Evolutionary conservation across 2,888 invertebrate genomes (phyloP).

Genomic region (Cantharis flavilabris): DNA sequence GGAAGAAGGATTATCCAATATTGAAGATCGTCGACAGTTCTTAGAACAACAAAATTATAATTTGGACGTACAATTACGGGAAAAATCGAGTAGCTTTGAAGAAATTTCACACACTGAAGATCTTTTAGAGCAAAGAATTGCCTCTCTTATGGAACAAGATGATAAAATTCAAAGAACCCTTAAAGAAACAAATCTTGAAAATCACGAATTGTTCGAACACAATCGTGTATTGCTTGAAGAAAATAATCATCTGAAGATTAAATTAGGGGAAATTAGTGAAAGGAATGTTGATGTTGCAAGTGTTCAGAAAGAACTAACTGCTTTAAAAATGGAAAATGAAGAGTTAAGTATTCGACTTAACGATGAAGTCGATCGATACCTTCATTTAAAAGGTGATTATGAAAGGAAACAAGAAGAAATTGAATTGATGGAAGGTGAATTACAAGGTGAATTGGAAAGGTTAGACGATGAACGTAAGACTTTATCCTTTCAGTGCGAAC

Average conservation of each 20-base stretch:
- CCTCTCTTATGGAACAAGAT: constrained; percentile 65
- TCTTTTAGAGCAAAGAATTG: constrained; percentile 65
- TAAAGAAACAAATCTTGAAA: constrained; percentile 62
- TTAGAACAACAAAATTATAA: constrained; percentile 66
- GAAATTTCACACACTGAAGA: constrained; percentile 68
- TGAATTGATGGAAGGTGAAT: constrained; percentile 59
- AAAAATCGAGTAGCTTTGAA: constrained; percentile 57
- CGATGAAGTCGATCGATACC: constrained; percentile 59
- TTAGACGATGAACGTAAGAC: constrained; percentile 49
- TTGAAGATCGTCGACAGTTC: constrained; percentile 65
- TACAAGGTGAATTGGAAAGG: constrained; percentile 54
- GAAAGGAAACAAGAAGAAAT: constrained; percentile 55
- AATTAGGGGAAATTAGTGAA: constrained; percentile 22
- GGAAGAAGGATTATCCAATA: constrained; percentile 66
- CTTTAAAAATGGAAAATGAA: constrained; percentile 58
- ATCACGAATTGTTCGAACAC: constrained; percentile 61
- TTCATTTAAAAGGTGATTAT: constrained; percentile 52
- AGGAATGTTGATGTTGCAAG: constrained; percentile 36
- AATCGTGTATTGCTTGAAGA: constrained; percentile 55
- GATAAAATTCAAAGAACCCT: constrained; percentile 65
- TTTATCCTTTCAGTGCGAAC: constrained; percentile 49
- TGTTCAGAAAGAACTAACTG: constrained; percentile 49
- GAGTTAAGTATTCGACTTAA: constrained; percentile 58
- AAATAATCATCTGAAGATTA: constrained; percentile 24
- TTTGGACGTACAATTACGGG: constrained; percentile 64